Conservation (phyloP, 2,888 invertebrate genomes). For the Microctonus brassicae region DNA sequence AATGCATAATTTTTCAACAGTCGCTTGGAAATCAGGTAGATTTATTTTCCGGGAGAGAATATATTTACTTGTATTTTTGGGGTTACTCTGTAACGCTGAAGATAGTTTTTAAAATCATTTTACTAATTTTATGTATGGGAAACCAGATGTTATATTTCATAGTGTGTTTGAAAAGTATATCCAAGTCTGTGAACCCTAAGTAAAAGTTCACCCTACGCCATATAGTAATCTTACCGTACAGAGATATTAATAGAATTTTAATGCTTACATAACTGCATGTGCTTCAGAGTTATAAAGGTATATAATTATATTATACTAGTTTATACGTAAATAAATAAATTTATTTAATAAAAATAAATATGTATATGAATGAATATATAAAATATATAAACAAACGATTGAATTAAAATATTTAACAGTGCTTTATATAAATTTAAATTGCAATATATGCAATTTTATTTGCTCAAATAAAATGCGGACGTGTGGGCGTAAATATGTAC, state of each 20-base stretch:
- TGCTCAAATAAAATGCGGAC: not conserved
- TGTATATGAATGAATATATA: not conserved
- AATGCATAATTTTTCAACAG: no score
- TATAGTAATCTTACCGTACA: not conserved
- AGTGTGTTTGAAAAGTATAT: not conserved
- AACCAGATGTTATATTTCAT: constrained; percentile 14
- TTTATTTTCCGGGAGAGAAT: no score
- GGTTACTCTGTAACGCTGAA: no score
- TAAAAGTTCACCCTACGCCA: not conserved
- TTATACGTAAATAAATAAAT: not conserved
- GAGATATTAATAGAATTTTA: not conserved
- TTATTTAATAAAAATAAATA: not conserved
- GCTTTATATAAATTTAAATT: no score
- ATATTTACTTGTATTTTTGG: no score
- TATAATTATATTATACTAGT: not conserved
- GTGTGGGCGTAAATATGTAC: not conserved
- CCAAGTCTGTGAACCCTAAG: not conserved
- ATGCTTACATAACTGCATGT: not conserved
- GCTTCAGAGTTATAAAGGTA: not conserved
- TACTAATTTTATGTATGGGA: no score
- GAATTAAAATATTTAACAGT: not conserved
- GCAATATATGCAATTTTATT: not conserved
- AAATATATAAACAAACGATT: no score
- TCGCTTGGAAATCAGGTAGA: no score
- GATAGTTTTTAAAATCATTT: no score